A percentile compares a stretch with the other conserved stretches of the same genome.
phyloP scores from a whole-genome alignment of 2,888 invertebrate genomes.

The Agrypnus murinus region DNA sequence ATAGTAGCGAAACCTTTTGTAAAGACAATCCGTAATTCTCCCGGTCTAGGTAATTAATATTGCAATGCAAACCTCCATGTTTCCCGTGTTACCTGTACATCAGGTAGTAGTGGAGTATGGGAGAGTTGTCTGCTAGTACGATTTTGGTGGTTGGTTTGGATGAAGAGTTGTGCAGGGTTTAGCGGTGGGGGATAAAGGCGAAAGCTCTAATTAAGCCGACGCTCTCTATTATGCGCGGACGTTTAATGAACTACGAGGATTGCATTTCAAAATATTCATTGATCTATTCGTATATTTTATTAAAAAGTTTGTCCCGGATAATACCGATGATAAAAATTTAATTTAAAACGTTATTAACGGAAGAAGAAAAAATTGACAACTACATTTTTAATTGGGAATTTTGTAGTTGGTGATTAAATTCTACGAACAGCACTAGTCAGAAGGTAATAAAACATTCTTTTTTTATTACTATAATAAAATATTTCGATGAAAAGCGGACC shows the following conservation, averaged over 20 bases:
- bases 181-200: constrained; percentile 23
- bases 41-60: constrained; percentile 41
- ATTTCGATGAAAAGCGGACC: too few species aligned
- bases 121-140: constrained; percentile 27
- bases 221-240: constrained; percentile 48
- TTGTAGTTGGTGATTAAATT: too few species aligned
- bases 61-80: constrained; percentile 31
- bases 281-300: constrained; percentile 37
- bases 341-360: too few species aligned
- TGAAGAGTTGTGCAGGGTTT: constrained; percentile 6
- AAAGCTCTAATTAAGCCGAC: constrained; percentile 51
- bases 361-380: too few species aligned
- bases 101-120: constrained; percentile 9
- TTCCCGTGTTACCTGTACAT: constrained; percentile 23
- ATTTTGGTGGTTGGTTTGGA: constrained; percentile 26
- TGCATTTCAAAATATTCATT: constrained; percentile 49
- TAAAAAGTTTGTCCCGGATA: neutral
- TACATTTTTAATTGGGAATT: too few species aligned
- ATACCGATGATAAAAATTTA: too few species aligned
- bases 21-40: constrained; percentile 15
- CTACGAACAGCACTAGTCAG: too few species aligned
- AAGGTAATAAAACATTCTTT: too few species aligned
- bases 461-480: too few species aligned
- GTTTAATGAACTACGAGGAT: constrained; percentile 52
- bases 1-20: constrained; percentile 12